phyloP scores from a whole-genome alignment of 2,797 vertebrate genomes.

The Garrulus glandarius region DNA sequence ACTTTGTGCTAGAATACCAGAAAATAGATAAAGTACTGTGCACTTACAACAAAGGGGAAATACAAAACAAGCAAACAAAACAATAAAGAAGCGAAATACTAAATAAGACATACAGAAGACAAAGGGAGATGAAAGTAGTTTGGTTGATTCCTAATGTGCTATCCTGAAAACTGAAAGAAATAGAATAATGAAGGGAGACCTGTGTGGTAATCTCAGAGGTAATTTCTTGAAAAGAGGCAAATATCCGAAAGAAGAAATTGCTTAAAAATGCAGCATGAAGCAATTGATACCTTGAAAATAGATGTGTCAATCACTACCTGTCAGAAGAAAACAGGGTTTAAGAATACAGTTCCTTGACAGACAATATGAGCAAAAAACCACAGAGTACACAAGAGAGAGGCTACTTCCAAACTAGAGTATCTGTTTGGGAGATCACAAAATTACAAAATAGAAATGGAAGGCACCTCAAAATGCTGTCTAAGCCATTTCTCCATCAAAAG shows the following conservation, averaged over 20 bases:
- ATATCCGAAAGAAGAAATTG: background rate
- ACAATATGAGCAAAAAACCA: background rate
- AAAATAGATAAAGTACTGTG: background rate
- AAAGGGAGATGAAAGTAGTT: background rate
- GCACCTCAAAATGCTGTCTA: background rate
- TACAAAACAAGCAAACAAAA: background rate
- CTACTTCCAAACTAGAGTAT: background rate
- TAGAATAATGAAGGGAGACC: background rate
- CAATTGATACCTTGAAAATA: background rate
- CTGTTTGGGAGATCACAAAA: background rate
- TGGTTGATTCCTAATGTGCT: background rate
- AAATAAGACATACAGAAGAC: background rate
- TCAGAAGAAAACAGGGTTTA: background rate
- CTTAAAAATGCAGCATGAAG: background rate
- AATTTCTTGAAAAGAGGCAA: background rate
- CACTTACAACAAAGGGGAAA: background rate
- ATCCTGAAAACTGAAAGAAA: background rate
- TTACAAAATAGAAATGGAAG: background rate
- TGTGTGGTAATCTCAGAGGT: background rate
- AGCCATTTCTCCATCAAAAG: background rate
- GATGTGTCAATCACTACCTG: background rate
- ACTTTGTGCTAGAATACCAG: background rate
- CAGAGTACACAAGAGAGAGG: background rate
- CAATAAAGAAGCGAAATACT: background rate
- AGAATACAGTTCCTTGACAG: background rate